Evolutionary conservation across 2,113 vertebrate genomes (phyloP).

Genomic region (Tauraco erythrolophus): DNA sequence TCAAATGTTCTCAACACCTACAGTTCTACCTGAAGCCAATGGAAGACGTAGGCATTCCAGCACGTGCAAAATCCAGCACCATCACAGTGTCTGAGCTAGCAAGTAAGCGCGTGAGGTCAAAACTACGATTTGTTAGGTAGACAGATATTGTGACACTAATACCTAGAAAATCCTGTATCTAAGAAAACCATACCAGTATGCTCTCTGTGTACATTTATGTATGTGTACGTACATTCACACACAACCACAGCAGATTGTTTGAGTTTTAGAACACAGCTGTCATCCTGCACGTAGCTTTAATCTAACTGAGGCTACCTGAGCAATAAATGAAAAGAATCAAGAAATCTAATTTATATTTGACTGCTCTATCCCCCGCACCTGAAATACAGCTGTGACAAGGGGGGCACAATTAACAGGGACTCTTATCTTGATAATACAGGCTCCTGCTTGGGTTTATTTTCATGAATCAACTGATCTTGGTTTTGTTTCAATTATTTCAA

Average conservation of each 20-base stretch:
- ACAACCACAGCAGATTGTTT: neutral
- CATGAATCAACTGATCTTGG: neutral
- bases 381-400: neutral
- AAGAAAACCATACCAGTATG: neutral
- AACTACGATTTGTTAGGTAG: neutral
- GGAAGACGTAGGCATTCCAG: neutral
- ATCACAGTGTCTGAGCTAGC: neutral
- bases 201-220: neutral
- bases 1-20: neutral
- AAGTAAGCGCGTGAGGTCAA: neutral
- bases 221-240: accelerated
- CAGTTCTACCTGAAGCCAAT: neutral
- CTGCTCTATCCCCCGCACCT: neutral
- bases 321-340: neutral
- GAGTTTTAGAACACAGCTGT: neutral
- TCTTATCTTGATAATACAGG: neutral
- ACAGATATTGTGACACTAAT: neutral
- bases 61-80: neutral
- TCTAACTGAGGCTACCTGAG: neutral
- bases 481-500: neutral
- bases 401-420: neutral
- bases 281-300: neutral
- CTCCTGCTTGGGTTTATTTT: neutral
- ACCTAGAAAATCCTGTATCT: neutral
- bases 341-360: neutral